Base-by-base conservation (phyloP, 2,888 invertebrate genomes). In the Patella ulyssiponensis region DNA sequence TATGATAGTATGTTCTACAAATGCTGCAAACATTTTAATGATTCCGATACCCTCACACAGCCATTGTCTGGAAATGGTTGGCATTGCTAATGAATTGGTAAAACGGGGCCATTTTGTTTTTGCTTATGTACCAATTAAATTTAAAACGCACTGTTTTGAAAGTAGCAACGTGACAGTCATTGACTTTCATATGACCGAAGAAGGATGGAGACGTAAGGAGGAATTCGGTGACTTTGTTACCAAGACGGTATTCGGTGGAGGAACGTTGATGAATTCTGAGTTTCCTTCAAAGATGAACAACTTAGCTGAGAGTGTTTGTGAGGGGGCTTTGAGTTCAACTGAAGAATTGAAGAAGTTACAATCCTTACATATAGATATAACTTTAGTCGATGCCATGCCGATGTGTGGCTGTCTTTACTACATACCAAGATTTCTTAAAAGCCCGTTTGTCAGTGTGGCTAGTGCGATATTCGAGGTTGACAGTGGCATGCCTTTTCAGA, bases 81-180 rank as follows among this genome's bases (percentile, higher is more conserved):
- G 53, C 15, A 69, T 78, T 56, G 78, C 64, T 27, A 51, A 72
- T 12, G 78, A 75, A 53, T 69, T 78, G 5, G 7, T 72, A n/a
- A 69, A 75, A n/a, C 23, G 75, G 71, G 75, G 75, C 12, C 78
- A 78, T 53, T 15, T 17, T 5, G 73, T 78, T 33, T 72, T 69
- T n/a, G n/a, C 73, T 1, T 78, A 75, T 51, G 12, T 76, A 17
- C 58, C 76, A 3, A 52, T 27, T 64, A 44, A 44, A 51, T 76
- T 73, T 51, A 58, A 76, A 20, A 53, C 27, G 27, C 52, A 72
- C 20, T 56, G 53, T 33, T 74, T 56, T 27, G 17, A 44, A 15
- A 14, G 27, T 12, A n/a, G 69, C 23, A 20, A 20, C 2, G 64
- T 75, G 14, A 33, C 64, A 20, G 69, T 69, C 2, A 51, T 75